Evolutionary conservation across 2,797 vertebrate species (phyloP).

Genomic region (Limosa lapponica): DNA sequence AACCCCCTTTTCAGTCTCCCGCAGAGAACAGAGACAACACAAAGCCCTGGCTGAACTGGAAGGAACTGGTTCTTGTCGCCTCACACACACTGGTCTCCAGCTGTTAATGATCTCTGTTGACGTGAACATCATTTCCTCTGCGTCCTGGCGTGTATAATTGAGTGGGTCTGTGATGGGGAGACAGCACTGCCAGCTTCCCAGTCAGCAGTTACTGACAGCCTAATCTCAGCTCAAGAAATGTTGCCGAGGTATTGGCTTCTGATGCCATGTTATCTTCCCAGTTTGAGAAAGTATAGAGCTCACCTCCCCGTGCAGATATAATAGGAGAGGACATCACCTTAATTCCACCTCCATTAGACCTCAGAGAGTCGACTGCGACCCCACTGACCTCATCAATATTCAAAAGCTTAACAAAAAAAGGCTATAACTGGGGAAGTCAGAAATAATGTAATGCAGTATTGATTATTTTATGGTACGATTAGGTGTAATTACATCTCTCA

Average conservation of each 20-base stretch:
- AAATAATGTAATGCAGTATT: conserved; percentile 87
- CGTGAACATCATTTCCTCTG: conserved; percentile 41
- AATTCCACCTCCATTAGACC: conserved; percentile 82
- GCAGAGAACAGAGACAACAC: neutral
- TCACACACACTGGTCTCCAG: conserved; percentile 9
- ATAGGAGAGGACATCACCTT: conserved; percentile 77
- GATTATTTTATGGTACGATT: conserved; percentile 88
- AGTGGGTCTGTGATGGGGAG: conserved; percentile 50
- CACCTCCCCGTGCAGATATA: conserved; percentile 31
- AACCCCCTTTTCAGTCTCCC: neutral
- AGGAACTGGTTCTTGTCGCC: conserved; percentile 28
- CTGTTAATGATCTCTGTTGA: conserved; percentile 62
- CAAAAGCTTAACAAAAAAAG: conserved; percentile 83
- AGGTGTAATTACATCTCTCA: conserved; percentile 87
- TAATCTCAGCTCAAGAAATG: conserved; percentile 57
- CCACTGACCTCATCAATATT: conserved; percentile 84
- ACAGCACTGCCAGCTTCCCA: conserved; percentile 33
- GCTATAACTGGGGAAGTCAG: conserved; percentile 83
- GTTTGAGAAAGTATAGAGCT: conserved; percentile 17
- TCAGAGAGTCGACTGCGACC: conserved; percentile 73
- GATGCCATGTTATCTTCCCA: conserved; percentile 34
- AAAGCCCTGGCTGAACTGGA: conserved; percentile 26
- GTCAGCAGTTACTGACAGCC: conserved; percentile 64
- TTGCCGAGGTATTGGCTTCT: conserved; percentile 35
- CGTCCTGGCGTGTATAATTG: conserved; percentile 30